phyloP scores from a whole-genome alignment of 2,113 vertebrate species.

The Zapus hudsonius region DNA sequence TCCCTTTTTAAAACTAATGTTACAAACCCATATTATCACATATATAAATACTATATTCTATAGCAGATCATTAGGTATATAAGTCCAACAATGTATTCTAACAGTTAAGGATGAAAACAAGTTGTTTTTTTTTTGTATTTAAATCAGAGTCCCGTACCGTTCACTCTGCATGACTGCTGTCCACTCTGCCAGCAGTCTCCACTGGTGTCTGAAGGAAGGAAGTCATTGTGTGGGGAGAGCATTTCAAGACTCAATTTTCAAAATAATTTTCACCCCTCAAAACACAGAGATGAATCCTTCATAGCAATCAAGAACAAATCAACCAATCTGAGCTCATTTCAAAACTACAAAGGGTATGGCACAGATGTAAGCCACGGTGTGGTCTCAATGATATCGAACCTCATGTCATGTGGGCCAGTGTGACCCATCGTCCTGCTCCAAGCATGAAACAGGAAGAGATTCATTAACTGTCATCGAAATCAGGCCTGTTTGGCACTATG shows the following conservation, averaged over 20 bases:
- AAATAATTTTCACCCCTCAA: conserved; percentile 34
- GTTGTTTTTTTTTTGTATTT: too few species aligned
- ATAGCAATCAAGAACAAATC: conserved; percentile 41
- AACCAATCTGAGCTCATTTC: conserved; percentile 31
- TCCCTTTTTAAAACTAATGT: conserved; percentile 86
- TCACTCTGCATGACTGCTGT: conserved; percentile 36
- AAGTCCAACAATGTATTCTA: conserved; percentile 71
- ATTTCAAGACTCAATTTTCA: neutral
- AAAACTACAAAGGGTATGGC: conserved; percentile 80
- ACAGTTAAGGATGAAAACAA: conserved; percentile 35
- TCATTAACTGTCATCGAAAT: neutral
- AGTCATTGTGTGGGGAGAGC: neutral
- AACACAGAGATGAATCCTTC: conserved; percentile 57
- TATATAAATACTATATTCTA: conserved; percentile 92
- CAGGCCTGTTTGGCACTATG: conserved; percentile 87
- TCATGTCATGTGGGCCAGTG: conserved; percentile 54
- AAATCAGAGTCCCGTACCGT: neutral
- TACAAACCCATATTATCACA: conserved; percentile 85
- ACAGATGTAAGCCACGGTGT: conserved; percentile 76
- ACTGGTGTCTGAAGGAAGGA: neutral
- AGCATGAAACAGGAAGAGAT: conserved; percentile 36
- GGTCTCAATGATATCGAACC: conserved; percentile 62
- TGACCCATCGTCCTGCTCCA: conserved; percentile 42
- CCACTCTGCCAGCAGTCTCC: neutral
- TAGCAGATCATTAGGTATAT: conserved; percentile 81